A percentile compares a stretch with the other conserved stretches of the same genome.
phyloP scores from a whole-genome alignment of 2,888 invertebrate species.

The Chesias legatella region DNA sequence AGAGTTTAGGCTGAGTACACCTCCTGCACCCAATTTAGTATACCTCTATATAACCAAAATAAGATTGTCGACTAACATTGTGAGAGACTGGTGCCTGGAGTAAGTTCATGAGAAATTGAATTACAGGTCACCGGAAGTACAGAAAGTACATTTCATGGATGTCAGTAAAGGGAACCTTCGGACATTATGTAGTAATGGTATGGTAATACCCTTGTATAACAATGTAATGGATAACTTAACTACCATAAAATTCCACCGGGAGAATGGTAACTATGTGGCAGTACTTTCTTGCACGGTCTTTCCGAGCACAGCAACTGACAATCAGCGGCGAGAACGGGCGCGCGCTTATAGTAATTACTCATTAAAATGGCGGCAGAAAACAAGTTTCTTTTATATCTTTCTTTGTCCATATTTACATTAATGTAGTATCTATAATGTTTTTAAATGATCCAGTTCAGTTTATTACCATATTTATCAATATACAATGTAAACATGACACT shows the following conservation, averaged over 20 bases:
- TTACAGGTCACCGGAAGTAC: too few relatives aligned
- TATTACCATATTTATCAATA: constrained; percentile 29
- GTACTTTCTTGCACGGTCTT: neutral
- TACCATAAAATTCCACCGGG: neutral
- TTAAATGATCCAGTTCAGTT: constrained; percentile 30
- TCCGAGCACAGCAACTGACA: constrained; percentile 9
- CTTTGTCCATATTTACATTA: constrained; percentile 40
- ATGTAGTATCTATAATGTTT: constrained; percentile 31
- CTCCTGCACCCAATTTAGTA: too few relatives aligned
- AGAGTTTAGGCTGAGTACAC: too few relatives aligned
- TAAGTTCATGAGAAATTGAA: too few relatives aligned
- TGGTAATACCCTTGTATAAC: too few relatives aligned
- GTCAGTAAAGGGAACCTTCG: too few relatives aligned
- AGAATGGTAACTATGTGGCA: constrained; percentile 6
- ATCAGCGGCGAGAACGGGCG: constrained; percentile 14
- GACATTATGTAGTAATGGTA: too few relatives aligned
- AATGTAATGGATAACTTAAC: neutral
- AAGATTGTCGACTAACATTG: too few relatives aligned
- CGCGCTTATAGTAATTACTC: constrained; percentile 27
- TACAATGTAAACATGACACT: constrained; percentile 11
- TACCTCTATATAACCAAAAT: too few relatives aligned
- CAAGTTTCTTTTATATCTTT: constrained; percentile 40
- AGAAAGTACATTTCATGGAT: too few relatives aligned
- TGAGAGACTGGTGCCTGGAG: too few relatives aligned
- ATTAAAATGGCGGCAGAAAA: constrained; percentile 37